A percentile compares a stretch with the other conserved stretches of the same genome.
These are phyloP conservation scores for Rhizoglyphus robini DNA, from an alignment of 1,140 invertebrate genomes.

Conservation along the genomic window DNA sequence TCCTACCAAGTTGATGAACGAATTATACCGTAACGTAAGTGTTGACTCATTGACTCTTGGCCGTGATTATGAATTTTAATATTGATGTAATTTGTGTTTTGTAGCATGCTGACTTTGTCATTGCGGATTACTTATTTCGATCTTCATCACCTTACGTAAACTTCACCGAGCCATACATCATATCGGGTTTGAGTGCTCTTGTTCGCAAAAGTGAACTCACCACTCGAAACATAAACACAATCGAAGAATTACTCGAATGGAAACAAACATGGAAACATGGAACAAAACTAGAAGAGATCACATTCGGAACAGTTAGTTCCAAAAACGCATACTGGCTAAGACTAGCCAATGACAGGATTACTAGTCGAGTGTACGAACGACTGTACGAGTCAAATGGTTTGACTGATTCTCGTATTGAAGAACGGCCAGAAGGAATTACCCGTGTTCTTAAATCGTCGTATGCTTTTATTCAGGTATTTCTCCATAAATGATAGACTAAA, in stretches of 20 bases:
- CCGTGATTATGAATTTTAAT: neutral
- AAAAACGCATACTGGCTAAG: neutral
- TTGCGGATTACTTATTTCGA: neutral
- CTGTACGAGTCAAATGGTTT: neutral
- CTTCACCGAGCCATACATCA: neutral
- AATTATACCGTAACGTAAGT: neutral
- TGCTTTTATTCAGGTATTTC: constrained; percentile 9
- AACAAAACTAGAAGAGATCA: neutral
- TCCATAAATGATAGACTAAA: too few species aligned
- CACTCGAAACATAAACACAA: neutral
- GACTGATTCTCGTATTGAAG: neutral
- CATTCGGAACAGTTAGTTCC: neutral
- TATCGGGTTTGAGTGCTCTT: constrained; percentile 5
- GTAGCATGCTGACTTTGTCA: neutral
- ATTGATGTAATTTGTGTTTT: neutral
- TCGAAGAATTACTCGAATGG: constrained; percentile 1
- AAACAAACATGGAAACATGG: neutral
- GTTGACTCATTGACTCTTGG: too few species aligned
- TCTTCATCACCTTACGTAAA: neutral
- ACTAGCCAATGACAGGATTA: neutral
- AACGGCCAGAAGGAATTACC: neutral
- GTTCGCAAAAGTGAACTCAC: neutral
- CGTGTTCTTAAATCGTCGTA: neutral
- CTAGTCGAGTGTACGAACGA: neutral
- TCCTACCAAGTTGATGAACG: neutral